Percentiles rank a stretch among this genome's conserved stretches.
Evolutionary conservation across 2,888 invertebrate genomes (phyloP).

Genomic region (Lepas anatifera): DNA sequence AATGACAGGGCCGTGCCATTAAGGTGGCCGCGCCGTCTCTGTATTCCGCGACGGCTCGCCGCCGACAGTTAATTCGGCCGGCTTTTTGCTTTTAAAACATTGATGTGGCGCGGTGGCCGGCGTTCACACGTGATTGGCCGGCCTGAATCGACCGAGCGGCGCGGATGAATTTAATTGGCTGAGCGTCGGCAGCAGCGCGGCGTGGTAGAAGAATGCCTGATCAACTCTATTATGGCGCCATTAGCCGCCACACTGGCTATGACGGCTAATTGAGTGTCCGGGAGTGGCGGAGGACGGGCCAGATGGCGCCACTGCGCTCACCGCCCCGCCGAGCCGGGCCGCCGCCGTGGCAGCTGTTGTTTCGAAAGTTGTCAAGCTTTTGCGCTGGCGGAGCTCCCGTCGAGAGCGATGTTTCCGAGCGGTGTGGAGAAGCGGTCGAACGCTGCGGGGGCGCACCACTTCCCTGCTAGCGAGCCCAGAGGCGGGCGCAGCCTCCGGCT

Average conservation of each 20-base stretch:
- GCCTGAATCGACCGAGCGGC: neutral
- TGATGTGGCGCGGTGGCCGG: neutral
- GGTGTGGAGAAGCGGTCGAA: too few relatives aligned
- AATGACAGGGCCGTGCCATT: conserved; percentile 3
- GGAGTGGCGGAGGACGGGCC: neutral
- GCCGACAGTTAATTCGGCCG: conserved; percentile 7
- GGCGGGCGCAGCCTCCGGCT: too few relatives aligned
- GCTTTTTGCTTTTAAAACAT: conserved; percentile 4
- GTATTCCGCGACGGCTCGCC: neutral
- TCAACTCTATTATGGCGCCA: conserved; percentile 1
- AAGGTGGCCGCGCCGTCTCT: neutral
- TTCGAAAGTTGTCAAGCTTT: conserved; percentile 1
- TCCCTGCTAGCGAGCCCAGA: too few relatives aligned
- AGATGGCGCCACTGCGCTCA: neutral
- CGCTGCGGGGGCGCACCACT: too few relatives aligned
- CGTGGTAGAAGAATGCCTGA: neutral
- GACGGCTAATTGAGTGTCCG: neutral
- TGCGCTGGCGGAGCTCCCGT: too few relatives aligned
- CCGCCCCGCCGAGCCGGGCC: neutral
- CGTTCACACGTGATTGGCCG: neutral
- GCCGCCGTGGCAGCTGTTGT: neutral
- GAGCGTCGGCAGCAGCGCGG: neutral
- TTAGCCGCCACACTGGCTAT: neutral
- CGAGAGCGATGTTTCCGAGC: too few relatives aligned
- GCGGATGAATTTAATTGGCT: conserved; percentile 6